Percentiles rank a stretch among this genome's conserved stretches.
Evolutionary conservation across 2,797 vertebrate species (phyloP).

Genomic region (Xiphorhynchus erythropygius): DNA sequence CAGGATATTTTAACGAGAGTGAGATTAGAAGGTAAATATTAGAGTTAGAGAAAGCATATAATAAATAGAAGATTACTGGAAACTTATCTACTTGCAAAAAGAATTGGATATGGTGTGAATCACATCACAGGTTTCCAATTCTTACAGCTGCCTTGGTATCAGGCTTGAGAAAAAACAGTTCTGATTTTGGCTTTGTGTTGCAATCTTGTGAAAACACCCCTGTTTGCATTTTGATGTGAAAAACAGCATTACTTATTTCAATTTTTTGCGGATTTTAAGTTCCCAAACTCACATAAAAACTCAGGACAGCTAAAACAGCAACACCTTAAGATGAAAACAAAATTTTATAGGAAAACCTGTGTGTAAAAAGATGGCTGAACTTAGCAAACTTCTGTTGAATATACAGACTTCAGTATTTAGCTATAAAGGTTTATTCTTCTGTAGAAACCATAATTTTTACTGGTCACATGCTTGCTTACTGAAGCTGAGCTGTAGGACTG

Average conservation of each 20-base stretch:
- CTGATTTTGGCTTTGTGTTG: background rate
- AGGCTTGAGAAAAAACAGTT: background rate
- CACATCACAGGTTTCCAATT: background rate
- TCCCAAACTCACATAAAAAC: background rate
- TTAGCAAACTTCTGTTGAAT: background rate
- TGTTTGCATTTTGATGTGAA: background rate
- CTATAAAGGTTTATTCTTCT: background rate
- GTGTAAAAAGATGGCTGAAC: background rate
- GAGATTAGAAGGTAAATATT: background rate
- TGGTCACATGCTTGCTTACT: background rate
- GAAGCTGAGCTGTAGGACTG: background rate
- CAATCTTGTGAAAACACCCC: background rate
- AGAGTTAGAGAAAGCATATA: background rate
- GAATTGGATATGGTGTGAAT: background rate
- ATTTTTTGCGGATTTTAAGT: background rate
- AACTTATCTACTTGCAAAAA: background rate
- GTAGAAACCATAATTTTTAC: background rate
- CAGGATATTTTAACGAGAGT: background rate
- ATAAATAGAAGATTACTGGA: background rate
- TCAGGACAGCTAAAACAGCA: background rate
- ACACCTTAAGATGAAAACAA: background rate
- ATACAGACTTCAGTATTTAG: background rate
- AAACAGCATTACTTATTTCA: background rate
- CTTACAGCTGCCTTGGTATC: rapidly evolving
- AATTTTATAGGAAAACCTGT: background rate